phyloP scores from a whole-genome alignment of 2,797 vertebrate species.

The Gambusia yucatana region DNA sequence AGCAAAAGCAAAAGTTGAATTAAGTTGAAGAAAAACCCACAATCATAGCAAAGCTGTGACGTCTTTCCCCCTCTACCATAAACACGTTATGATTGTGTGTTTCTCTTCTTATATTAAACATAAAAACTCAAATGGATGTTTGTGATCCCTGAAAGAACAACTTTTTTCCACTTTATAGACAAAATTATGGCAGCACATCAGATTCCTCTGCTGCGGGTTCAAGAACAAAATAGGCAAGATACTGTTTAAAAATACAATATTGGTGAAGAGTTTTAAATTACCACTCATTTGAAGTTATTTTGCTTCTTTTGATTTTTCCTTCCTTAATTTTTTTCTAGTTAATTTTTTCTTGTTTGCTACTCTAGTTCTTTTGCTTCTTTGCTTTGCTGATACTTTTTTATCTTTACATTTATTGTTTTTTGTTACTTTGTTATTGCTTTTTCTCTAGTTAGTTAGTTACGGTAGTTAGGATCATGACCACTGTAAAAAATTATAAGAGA shows the following conservation, averaged over 20 bases:
- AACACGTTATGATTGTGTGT: conserved; percentile 1
- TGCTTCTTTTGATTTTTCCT: not conserved
- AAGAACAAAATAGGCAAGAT: not conserved
- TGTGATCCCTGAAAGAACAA: not conserved
- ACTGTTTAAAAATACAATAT: not conserved
- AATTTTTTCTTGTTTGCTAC: not conserved
- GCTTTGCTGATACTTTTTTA: not conserved
- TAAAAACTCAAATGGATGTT: not conserved
- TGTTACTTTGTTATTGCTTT: not conserved
- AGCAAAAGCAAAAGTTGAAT: not conserved
- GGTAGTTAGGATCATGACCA: not conserved
- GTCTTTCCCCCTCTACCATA: not conserved
- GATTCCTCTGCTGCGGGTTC: not conserved
- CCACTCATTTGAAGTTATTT: not conserved
- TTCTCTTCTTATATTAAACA: not conserved
- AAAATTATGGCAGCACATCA: not conserved
- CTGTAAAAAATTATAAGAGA: not conserved
- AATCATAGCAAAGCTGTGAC: not conserved
- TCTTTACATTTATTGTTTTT: not conserved
- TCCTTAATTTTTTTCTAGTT: not conserved
- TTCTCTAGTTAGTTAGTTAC: not conserved
- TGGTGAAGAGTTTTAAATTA: not conserved
- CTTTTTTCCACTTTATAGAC: not conserved
- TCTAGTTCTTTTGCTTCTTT: not conserved
- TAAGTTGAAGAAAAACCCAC: not conserved